Evolutionary conservation across 2,113 vertebrate species (phyloP), one percentile per base, ranked within the genome.

Genomic region (Hucho hucho): DNA sequence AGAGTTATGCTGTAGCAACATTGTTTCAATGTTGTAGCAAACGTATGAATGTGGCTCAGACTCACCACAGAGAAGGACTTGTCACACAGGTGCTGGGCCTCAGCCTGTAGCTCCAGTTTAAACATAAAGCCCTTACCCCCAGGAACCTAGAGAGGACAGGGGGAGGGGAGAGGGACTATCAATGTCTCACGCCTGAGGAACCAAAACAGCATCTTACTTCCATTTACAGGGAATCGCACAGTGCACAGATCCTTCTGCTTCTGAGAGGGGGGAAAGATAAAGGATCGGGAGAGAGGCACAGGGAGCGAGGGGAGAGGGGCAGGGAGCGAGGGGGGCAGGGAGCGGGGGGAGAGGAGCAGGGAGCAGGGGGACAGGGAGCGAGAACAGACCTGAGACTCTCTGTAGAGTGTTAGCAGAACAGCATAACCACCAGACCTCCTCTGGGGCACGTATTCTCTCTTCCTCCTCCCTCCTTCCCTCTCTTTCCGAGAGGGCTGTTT

Each of bases 51-150:
- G 53, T 56, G 37, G n/a, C 16, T 47, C 32, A 22, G 4, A 73
- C 87, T 84, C 20, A 96, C 95, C 77, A 77, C 83, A 4, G 86
- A 81, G 80, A 95, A 95, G 0, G 94, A 94, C 59, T 93, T 94
- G 7, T 95, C 91, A 73, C 93, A 95, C 64, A 95, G 89, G 0
- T 67, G 81, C 75, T 96, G 94, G 0, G 94, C 91, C 46, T 94
- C 93, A 20, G 87, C 67, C 63, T 94, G 91, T 0, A 97, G 88
- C 75, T 97, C 94, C 78, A 93, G 84, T 77, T 95, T 97, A 28
- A 93, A 95, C 89, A 97, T 92, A 56, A 89, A 97, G 5, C 91
- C 89, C 71, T 88, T 94, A 64, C 89, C 89, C 0, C 83, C 87
- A 1, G 93, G 82, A 46, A 88, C 81, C 96, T 97, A 69, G 22